phyloP scores from a whole-genome alignment of 2,113 vertebrate genomes.

The Nothocercus julius region DNA sequence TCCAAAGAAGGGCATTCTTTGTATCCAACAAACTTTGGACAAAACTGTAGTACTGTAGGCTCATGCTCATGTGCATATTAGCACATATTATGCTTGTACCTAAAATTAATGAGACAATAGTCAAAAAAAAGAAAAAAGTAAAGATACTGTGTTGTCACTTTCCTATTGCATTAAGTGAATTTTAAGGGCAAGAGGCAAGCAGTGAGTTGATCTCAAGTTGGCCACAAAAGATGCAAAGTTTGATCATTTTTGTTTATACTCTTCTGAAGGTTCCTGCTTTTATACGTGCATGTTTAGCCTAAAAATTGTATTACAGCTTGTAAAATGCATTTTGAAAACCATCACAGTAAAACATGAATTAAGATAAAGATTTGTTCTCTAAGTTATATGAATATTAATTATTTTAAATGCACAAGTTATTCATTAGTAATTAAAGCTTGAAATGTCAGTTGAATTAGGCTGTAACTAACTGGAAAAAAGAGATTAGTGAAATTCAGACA shows the following conservation, averaged over 20 bases:
- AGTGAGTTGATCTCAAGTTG: neutral
- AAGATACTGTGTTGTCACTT: neutral
- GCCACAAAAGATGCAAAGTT: neutral
- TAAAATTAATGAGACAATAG: neutral
- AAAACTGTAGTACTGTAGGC: neutral
- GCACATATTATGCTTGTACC: neutral
- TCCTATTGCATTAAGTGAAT: neutral
- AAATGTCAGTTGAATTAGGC: neutral
- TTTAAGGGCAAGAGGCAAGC: neutral
- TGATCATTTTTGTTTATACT: neutral
- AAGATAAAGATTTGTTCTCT: neutral
- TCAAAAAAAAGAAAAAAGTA: neutral
- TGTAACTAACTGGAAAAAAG: neutral
- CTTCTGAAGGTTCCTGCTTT: neutral
- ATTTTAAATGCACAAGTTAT: neutral
- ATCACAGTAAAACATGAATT: neutral
- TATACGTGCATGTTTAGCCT: neutral
- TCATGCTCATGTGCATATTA: neutral
- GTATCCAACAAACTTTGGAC: neutral
- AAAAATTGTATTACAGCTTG: neutral
- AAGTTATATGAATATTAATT: neutral
- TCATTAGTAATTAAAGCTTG: neutral
- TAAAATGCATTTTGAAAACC: neutral
- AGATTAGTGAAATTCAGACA: neutral
- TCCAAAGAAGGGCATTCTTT: neutral